A percentile compares a stretch with the other conserved stretches of the same genome.
phyloP scores from a whole-genome alignment of 2,888 invertebrate species.

The Blastobasis lacticolella region DNA sequence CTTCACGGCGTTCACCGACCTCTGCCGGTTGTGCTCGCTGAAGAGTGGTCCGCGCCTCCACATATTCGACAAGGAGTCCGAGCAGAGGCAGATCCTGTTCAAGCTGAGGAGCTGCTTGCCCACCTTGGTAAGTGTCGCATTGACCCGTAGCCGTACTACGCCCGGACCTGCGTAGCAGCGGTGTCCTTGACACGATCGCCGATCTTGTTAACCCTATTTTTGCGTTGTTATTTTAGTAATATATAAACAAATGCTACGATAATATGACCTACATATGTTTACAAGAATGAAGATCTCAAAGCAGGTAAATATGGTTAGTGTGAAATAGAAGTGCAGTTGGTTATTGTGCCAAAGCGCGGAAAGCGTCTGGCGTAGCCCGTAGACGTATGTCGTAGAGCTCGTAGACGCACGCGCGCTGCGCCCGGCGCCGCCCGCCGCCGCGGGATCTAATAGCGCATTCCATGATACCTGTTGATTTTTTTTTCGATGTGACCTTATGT shows the following conservation, averaged over 20 bases:
- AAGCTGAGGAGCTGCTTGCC: slow-evolving; percentile 81
- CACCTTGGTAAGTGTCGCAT: slow-evolving; percentile 74
- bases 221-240: too few species aligned
- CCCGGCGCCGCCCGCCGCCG: too few species aligned
- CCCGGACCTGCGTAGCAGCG: background rate
- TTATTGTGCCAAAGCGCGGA: too few species aligned
- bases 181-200: slow-evolving; percentile 6
- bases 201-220: background rate
- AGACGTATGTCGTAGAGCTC: slow-evolving; percentile 32
- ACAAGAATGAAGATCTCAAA: too few species aligned
- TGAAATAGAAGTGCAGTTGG: too few species aligned
- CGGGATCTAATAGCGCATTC: background rate
- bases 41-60: slow-evolving; percentile 80
- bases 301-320: too few species aligned
- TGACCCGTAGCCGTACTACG: background rate
- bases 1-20: slow-evolving; percentile 79
- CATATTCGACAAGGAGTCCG: slow-evolving; percentile 82
- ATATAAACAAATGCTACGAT: too few species aligned
- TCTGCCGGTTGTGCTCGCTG: slow-evolving; percentile 81
- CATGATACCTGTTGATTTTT: slow-evolving; percentile 45
- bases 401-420: slow-evolving; percentile 67
- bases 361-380: slow-evolving; percentile 14
- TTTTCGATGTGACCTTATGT: background rate
- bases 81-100: slow-evolving; percentile 80
- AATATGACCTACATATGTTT: too few species aligned